Conservation (phyloP, 2,888 invertebrate genomes). For the Exephanes ischioxanthus region DNA sequence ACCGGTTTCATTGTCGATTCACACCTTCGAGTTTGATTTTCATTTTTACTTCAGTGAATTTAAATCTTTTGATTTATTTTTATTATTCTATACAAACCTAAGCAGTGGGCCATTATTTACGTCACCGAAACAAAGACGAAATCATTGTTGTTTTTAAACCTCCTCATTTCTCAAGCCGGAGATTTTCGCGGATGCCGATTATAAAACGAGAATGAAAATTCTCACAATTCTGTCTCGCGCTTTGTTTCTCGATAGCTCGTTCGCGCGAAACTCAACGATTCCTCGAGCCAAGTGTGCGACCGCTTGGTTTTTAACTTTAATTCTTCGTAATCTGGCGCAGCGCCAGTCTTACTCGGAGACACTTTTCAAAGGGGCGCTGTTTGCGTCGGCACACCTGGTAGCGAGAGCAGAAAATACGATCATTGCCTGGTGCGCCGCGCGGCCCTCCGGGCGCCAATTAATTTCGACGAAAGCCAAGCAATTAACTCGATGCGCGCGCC, state of each 20-base stretch:
- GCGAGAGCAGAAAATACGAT: neutral
- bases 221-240: neutral
- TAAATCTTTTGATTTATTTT: too few relatives aligned
- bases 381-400: conserved; percentile 23
- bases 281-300: neutral
- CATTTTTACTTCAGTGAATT: too few relatives aligned
- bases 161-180: too few relatives aligned
- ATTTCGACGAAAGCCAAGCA: conserved; percentile 22
- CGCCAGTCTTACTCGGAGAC: conserved; percentile 20
- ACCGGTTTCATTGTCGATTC: too few relatives aligned
- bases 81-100: too few relatives aligned
- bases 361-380: neutral
- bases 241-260: neutral
- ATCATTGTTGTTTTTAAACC: too few relatives aligned
- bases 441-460: conserved; percentile 28
- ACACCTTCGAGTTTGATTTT: too few relatives aligned
- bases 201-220: neutral
- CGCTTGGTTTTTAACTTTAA: neutral
- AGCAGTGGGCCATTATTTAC: too few relatives aligned
- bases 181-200: too few relatives aligned
- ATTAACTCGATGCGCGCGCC: neutral
- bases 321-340: conserved; percentile 11
- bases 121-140: too few relatives aligned
- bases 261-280: neutral
- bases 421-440: neutral